Conservation (phyloP, 2,797 vertebrate genomes). For the Scolopax rusticola region DNA sequence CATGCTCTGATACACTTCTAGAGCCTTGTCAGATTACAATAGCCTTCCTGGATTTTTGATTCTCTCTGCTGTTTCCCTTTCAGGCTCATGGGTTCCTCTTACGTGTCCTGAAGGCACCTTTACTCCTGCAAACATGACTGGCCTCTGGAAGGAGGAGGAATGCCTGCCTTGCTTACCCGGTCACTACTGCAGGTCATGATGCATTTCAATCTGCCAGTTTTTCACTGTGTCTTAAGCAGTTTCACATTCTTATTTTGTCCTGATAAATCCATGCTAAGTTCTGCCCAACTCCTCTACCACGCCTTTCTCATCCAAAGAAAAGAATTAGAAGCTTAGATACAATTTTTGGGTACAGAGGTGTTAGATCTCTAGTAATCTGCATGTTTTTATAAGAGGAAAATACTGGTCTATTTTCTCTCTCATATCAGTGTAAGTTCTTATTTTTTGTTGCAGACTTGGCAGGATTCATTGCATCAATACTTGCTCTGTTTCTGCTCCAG, state of each 20-base stretch:
- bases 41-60: not conserved
- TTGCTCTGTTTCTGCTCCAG: not conserved
- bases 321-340: rapidly evolving
- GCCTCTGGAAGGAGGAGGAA: constrained; percentile 85
- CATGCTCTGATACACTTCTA: rapidly evolving
- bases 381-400: not conserved
- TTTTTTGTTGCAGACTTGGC: not conserved
- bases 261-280: not conserved
- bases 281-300: not conserved
- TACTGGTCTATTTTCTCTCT: rapidly evolving
- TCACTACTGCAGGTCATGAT: constrained; percentile 88
- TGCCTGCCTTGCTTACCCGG: constrained; percentile 90
- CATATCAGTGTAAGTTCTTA: rapidly evolving
- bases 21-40: not conserved
- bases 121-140: constrained; percentile 77
- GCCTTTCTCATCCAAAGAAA: not conserved
- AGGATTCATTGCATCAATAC: rapidly evolving
- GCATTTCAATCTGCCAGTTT: not conserved
- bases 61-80: not conserved
- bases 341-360: not conserved
- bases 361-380: not conserved
- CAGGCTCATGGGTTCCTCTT: constrained; percentile 85
- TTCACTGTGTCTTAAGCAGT: not conserved
- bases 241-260: not conserved
- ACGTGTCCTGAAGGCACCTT: constrained; percentile 90